A percentile compares a stretch with the other conserved stretches of the same genome.
Evolutionary conservation across 2,113 vertebrate species (phyloP).

Genomic region (Chrysemys picta): DNA sequence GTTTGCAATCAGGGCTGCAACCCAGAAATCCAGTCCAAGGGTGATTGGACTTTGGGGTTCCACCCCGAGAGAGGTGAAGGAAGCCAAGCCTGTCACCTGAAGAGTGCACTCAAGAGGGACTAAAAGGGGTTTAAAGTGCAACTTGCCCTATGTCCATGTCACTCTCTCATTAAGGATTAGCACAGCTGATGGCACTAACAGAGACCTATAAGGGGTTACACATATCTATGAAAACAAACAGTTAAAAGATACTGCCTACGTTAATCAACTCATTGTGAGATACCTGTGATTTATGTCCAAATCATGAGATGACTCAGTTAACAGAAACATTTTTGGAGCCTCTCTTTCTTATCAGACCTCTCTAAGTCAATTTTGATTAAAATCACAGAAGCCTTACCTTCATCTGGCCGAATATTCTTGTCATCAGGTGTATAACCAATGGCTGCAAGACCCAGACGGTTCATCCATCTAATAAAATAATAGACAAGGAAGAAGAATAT

Average conservation of each 20-base stretch:
- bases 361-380: not conserved
- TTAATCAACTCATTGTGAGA: not conserved
- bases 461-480: conserved; percentile 87
- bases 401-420: conserved; percentile 90
- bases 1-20: not conserved
- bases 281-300: not conserved
- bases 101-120: not conserved
- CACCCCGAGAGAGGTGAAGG: not conserved
- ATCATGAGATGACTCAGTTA: not conserved
- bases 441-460: conserved; percentile 90
- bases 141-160: rapidly evolving
- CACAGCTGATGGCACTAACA: not conserved
- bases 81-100: not conserved
- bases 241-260: not conserved
- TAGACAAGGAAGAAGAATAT: not conserved
- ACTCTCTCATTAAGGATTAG: not conserved
- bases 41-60: not conserved
- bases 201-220: not conserved
- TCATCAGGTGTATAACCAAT: conserved; percentile 94
- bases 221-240: not conserved
- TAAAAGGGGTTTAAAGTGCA: not conserved
- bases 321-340: not conserved
- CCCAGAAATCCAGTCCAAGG: not conserved
- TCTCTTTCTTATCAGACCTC: not conserved
- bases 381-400: conserved; percentile 82